phyloP scores from a whole-genome alignment of 2,888 invertebrate species.

The Habrosyne pyritoides region DNA sequence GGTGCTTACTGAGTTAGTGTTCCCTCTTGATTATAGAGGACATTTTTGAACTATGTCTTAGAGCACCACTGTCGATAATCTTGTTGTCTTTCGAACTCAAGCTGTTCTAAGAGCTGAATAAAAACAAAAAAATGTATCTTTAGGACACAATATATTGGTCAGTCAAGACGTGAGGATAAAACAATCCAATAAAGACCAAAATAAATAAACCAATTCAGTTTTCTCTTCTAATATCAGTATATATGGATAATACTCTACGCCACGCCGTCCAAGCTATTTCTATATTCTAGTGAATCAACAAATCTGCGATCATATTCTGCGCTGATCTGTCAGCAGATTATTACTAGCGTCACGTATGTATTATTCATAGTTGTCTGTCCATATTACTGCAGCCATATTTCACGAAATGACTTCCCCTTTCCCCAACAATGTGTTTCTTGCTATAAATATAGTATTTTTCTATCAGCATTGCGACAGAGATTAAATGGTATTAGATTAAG shows the following conservation, averaged over 20 bases:
- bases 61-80: no score
- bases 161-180: no score
- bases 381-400: slow-evolving; percentile 64
- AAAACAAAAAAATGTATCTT: no score
- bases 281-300: slow-evolving; percentile 22
- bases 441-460: slow-evolving; percentile 1
- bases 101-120: no score
- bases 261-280: not conserved
- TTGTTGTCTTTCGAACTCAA: no score
- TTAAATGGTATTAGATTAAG: not conserved
- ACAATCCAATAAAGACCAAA: no score
- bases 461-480: not conserved
- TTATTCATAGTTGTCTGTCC: slow-evolving; percentile 75
- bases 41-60: no score
- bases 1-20: no score
- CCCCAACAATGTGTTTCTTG: slow-evolving; percentile 35
- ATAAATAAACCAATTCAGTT: no score
- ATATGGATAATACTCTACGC: not conserved
- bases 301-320: slow-evolving; percentile 50
- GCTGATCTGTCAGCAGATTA: slow-evolving; percentile 62
- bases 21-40: no score
- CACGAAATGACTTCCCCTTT: slow-evolving; percentile 56
- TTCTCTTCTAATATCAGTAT: no score
- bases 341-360: slow-evolving; percentile 64
- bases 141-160: no score